These are phyloP conservation scores for Lepidochitona cinerea DNA, from an alignment of 2,888 invertebrate genomes.

Conservation along the genomic window DNA sequence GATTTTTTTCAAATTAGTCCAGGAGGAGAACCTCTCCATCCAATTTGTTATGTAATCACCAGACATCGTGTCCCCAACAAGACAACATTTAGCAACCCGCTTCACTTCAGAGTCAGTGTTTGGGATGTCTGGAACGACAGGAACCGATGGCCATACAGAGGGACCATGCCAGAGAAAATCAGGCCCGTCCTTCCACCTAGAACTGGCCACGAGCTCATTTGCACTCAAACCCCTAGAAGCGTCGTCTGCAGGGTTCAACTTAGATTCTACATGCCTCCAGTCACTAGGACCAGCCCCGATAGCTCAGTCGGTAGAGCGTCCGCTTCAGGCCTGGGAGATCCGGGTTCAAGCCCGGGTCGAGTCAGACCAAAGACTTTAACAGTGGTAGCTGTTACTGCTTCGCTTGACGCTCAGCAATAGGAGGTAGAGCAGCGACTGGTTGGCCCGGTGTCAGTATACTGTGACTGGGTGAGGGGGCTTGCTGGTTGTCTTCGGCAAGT, in stretches of 20 bases:
- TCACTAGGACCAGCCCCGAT: too few relatives aligned
- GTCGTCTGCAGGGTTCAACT: conserved; percentile 12
- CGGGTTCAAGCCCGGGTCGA: too few relatives aligned
- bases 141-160: not conserved
- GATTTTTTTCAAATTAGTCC: not conserved
- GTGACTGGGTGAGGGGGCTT: too few relatives aligned
- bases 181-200: conserved; percentile 7
- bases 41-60: not conserved
- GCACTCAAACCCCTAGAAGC: not conserved
- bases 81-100: not conserved
- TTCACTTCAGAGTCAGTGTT: conserved; percentile 4
- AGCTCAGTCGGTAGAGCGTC: too few relatives aligned
- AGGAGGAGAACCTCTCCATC: not conserved
- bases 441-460: too few relatives aligned
- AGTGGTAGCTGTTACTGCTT: too few relatives aligned
- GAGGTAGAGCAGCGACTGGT: too few relatives aligned
- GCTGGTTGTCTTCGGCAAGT: too few relatives aligned
- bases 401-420: too few relatives aligned
- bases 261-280: conserved; percentile 10
- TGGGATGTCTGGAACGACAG: not conserved
- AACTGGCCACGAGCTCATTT: not conserved
- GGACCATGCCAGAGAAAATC: not conserved
- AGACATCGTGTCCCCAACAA: not conserved
- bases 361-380: too few relatives aligned
- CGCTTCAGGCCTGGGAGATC: too few relatives aligned